phyloP scores from a whole-genome alignment of 2,888 invertebrate species.

The Andrena chrysosceles region DNA sequence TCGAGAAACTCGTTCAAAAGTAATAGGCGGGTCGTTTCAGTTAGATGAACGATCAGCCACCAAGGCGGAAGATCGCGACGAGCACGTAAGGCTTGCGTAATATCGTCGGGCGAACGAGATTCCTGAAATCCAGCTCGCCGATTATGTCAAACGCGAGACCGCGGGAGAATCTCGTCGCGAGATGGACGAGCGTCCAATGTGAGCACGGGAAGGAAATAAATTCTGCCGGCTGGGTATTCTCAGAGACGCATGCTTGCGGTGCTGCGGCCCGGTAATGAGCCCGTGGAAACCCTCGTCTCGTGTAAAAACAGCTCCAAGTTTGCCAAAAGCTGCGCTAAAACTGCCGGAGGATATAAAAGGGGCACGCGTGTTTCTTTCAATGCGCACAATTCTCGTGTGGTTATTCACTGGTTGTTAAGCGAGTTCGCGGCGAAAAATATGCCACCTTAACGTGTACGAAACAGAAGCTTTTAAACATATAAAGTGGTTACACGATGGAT shows the following conservation, averaged over 20 bases:
- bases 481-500: too few relatives aligned
- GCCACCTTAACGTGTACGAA: too few relatives aligned
- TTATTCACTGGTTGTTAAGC: neutral
- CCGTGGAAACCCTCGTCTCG: neutral
- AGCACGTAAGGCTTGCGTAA: conserved; percentile 70
- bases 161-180: conserved; percentile 20
- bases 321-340: neutral
- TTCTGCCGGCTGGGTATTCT: conserved; percentile 56
- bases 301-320: conserved; percentile 24
- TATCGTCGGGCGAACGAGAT: conserved; percentile 68
- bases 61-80: conserved; percentile 61
- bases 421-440: neutral
- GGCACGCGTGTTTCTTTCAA: neutral
- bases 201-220: conserved; percentile 60
- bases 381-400: neutral
- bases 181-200: conserved; percentile 42
- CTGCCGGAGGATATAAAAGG: neutral
- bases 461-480: too few relatives aligned
- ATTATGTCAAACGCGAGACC: conserved; percentile 59
- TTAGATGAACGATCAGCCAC: conserved; percentile 54
- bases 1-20: conserved; percentile 47
- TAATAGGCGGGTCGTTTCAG: conserved; percentile 43
- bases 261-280: conserved; percentile 47
- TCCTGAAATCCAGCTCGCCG: conserved; percentile 66
- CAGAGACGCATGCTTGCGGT: conserved; percentile 48